Evolutionary conservation across 2,797 vertebrate genomes (phyloP), one percentile per base, ranked within the genome.

Genomic region (Lacerta bilineata): DNA sequence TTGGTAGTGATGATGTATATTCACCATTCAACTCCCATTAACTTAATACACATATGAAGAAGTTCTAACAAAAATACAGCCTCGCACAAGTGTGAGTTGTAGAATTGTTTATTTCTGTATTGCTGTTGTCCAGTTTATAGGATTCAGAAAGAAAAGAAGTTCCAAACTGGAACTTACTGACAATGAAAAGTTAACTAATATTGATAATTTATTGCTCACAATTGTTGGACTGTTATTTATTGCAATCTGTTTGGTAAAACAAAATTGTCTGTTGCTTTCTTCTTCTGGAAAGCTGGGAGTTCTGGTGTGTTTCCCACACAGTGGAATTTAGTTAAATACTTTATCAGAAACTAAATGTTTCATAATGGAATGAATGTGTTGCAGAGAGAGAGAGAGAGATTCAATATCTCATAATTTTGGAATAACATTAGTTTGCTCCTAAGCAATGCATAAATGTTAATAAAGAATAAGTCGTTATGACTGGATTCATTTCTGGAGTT

Each of bases 391-490:
- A 50, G 46, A 50, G 46, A 50, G 46, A 50, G 46, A 23, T 94
- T 94, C 80, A 93, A 59, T 93, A 92, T 80, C 50, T 90, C 92
- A 89, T 88, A 91, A 95, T 96, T 95, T 91, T 92, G 80, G 86
- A 92, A 93, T 87, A 94, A 91, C 87, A 81, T 91, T 90, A n/a
- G 85, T 43, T 36, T 94, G 66, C 88, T 85, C 87, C 93, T 91
- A 91, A 95, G 91, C 83, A 91, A 86, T 77, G 41, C 90, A 90
- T 90, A 95, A 93, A 89, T 33, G 75, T 95, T 94, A 94, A 94
- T 93, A 95, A 95, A 95, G 89, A 94, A 90, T 94, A 94, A 93
- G 69, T 91, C 85, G 92, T 95, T 94, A 93, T 94, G 91, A 94
- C 71, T 94, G 39, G 18, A 94, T 96, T 94, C 90, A 92, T 64